Evolutionary conservation across 2,888 invertebrate genomes (phyloP), one percentile per base, ranked within the genome.

Genomic region (Amblyjoppa proteus): DNA sequence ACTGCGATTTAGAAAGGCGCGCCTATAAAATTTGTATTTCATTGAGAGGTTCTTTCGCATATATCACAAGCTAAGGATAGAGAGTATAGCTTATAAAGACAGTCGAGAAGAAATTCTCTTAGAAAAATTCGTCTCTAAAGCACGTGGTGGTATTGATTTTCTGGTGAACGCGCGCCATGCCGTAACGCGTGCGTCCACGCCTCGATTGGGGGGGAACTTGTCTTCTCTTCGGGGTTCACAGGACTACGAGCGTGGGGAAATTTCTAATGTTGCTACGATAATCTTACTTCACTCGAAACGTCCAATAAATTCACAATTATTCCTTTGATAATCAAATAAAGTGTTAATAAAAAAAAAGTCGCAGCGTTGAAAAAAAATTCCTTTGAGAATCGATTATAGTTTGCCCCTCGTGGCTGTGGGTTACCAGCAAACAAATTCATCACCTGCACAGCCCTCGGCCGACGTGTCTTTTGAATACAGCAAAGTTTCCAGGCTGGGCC

Each of bases 71-170:
- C 38, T 38, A 9, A 38, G 4, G 34, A 34, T 34, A 34, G 34
- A 34, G 34, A 34, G 4, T 34, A 34, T 34, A 34, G 34, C 34
- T 4, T 34, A 4, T 34, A 4, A 34, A 34, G 34, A 49, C 0
- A 34, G 9, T 51, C 0, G 34, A 41, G 2, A 9, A 34, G 87
- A 89, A 89, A 89, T 83, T 87, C 87, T 84, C 83, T 88, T 88
- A 71, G 85, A 86, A 84, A 89, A 90, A 89, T 84, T 87, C 88
- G 88, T 89, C 89, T 88, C 76, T 87, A 87, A 89, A 88, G 92
- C 93, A 93, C 93, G 93, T 93, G 92, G 92, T 90, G 88, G 84
- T 93, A 93, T 93, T 93, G 93, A 93, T 93, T 93, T 92, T 92
- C 89, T 86, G 68, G 80, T 76, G 87, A 88, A 88, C 86, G 74